phyloP scores from a whole-genome alignment of 2,113 vertebrate species.

The Marcusenius ussheri region DNA sequence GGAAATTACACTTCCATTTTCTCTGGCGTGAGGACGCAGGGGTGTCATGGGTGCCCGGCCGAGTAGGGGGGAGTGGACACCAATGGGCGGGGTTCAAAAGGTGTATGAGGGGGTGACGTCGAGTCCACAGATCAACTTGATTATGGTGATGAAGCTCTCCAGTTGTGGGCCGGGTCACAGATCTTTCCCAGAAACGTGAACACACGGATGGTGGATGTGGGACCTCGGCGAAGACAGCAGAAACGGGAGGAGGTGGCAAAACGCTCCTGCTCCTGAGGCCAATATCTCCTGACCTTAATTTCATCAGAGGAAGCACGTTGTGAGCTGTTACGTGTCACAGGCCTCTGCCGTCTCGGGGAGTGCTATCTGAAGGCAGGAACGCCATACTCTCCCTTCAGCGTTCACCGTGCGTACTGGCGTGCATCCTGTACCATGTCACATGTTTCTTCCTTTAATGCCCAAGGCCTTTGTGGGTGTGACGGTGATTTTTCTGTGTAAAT shows the following conservation, averaged over 20 bases:
- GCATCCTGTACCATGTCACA: background rate
- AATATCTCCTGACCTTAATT: too few relatives aligned
- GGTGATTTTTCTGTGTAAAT: background rate
- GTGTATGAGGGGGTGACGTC: background rate
- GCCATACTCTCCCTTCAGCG: background rate
- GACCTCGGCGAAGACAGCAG: background rate
- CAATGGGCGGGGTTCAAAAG: background rate
- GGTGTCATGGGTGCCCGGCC: background rate
- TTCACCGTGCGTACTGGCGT: background rate
- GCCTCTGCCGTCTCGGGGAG: background rate
- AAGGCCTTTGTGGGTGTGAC: background rate
- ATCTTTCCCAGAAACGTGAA: background rate
- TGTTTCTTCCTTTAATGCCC: background rate
- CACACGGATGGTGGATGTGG: too few relatives aligned
- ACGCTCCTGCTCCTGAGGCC: background rate
- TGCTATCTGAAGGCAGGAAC: background rate
- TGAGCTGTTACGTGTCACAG: too few relatives aligned
- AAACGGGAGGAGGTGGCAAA: constrained; percentile 1
- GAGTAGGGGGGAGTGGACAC: background rate
- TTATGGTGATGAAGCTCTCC: background rate
- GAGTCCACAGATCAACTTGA: background rate
- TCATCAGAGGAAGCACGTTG: too few relatives aligned
- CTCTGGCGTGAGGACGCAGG: background rate
- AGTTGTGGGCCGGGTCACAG: background rate
- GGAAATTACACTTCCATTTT: background rate